Percentiles rank a stretch among this genome's conserved stretches.
Conservation (phyloP, 2,888 invertebrate genomes). For the Hypomecis atomaria region DNA sequence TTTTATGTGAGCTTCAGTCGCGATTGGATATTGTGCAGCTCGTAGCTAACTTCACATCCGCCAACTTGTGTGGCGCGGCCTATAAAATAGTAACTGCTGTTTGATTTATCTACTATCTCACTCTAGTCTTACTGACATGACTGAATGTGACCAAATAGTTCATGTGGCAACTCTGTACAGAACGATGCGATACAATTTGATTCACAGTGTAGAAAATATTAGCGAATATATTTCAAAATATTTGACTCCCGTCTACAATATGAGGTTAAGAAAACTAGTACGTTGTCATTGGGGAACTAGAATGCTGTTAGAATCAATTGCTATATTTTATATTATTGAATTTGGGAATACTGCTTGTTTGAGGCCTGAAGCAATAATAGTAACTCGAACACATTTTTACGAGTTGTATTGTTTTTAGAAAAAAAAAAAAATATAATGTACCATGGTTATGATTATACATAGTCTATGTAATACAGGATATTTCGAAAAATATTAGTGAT, state of each 20-base stretch:
- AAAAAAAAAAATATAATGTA: no score
- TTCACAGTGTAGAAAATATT: conserved; percentile 48
- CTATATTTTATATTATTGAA: conserved; percentile 25
- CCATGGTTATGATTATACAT: no score
- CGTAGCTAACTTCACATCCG: no score
- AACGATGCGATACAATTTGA: conserved; percentile 55
- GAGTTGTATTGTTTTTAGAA: no score
- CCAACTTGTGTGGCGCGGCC: no score
- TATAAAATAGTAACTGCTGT: no score
- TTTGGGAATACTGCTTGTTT: conserved; percentile 18
- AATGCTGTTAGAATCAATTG: conserved; percentile 30
- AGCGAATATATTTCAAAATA: conserved; percentile 47
- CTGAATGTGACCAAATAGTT: neutral
- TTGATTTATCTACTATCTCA: no score
- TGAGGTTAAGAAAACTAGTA: conserved; percentile 41
- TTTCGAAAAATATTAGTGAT: no score
- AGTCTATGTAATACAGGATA: no score
- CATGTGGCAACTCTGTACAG: conserved; percentile 37
- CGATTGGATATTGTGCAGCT: no score
- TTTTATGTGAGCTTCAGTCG: no score
- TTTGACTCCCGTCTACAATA: conserved; percentile 43
- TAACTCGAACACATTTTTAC: neutral
- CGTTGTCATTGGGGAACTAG: conserved; percentile 33
- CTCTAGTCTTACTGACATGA: no score
- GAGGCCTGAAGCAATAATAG: neutral